Evolutionary conservation across 2,888 invertebrate genomes (phyloP).

Genomic region (Sinopyrophorus schimmeli): DNA sequence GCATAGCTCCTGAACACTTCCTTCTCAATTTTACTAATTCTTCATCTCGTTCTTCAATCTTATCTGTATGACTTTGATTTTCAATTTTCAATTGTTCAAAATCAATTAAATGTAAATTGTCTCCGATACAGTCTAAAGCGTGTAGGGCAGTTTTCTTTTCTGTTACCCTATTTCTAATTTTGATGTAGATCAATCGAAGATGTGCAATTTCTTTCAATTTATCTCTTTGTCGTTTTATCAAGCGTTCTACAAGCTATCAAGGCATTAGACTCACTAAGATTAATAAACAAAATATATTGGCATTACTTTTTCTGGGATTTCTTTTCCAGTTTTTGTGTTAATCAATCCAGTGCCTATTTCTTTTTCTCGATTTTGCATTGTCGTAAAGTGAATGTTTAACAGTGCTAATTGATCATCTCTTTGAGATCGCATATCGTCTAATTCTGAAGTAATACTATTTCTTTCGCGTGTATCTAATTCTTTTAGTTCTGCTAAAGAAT

Average conservation of each 20-base stretch:
- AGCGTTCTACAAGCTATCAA: conserved; percentile 40
- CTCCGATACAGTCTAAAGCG: conserved; percentile 56
- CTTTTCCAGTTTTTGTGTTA: conserved; percentile 49
- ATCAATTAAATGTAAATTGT: conserved; percentile 58
- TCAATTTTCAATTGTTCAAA: conserved; percentile 62
- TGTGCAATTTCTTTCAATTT: conserved; percentile 44
- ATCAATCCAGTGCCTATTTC: conserved; percentile 49
- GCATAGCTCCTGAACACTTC: conserved; percentile 57
- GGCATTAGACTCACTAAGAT: neutral
- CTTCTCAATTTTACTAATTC: conserved; percentile 56
- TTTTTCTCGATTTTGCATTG: conserved; percentile 43
- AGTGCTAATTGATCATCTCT: conserved; percentile 37
- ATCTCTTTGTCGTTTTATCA: conserved; percentile 43
- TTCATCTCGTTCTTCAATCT: conserved; percentile 62
- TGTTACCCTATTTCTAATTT: conserved; percentile 44
- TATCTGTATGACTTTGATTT: conserved; percentile 59
- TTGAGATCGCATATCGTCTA: conserved; percentile 37
- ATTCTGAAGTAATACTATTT: conserved; percentile 36
- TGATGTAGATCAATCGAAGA: conserved; percentile 47
- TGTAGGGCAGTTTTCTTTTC: conserved; percentile 46
- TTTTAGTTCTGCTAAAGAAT: conserved; percentile 38
- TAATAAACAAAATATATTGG: neutral
- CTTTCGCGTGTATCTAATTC: conserved; percentile 34
- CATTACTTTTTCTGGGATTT: conserved; percentile 46
- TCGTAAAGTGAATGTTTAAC: conserved; percentile 37